A percentile compares a stretch with the other conserved stretches of the same genome.
Evolutionary conservation across 2,113 vertebrate genomes (phyloP).

Genomic region (Chionomys nivalis): DNA sequence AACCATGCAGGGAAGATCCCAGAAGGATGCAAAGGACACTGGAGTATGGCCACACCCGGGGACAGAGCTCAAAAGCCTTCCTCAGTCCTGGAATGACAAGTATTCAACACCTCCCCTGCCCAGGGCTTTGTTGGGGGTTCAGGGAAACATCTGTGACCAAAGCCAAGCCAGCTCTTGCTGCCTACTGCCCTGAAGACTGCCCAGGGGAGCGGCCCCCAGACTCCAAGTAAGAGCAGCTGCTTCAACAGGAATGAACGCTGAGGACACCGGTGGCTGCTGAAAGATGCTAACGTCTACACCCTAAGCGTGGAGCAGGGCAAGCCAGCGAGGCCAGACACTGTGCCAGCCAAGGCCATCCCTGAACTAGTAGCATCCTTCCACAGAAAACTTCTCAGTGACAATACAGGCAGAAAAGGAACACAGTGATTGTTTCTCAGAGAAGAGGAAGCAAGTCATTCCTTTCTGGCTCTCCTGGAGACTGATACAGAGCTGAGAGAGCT

Average conservation of each 20-base stretch:
- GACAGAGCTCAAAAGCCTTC: not conserved
- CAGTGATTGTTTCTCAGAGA: not conserved
- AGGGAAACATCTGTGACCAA: not conserved
- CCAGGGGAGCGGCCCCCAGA: not conserved
- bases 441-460: not conserved
- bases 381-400: not conserved
- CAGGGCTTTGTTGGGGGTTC: not conserved
- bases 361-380: not conserved
- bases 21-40: not conserved
- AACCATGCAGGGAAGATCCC: not conserved
- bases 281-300: not conserved
- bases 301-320: not conserved
- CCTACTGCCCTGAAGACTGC: not conserved
- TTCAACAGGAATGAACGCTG: not conserved
- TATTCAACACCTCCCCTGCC: not conserved
- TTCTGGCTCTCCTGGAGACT: not conserved
- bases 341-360: not conserved
- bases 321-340: not conserved
- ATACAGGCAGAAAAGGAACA: not conserved
- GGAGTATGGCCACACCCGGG: not conserved
- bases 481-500: not conserved
- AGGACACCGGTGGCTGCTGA: rapidly evolving
- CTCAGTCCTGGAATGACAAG: not conserved
- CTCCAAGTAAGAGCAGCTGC: not conserved
- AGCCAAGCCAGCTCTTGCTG: not conserved